phyloP scores from a whole-genome alignment of 2,113 vertebrate genomes.

The Regulus satrapa region DNA sequence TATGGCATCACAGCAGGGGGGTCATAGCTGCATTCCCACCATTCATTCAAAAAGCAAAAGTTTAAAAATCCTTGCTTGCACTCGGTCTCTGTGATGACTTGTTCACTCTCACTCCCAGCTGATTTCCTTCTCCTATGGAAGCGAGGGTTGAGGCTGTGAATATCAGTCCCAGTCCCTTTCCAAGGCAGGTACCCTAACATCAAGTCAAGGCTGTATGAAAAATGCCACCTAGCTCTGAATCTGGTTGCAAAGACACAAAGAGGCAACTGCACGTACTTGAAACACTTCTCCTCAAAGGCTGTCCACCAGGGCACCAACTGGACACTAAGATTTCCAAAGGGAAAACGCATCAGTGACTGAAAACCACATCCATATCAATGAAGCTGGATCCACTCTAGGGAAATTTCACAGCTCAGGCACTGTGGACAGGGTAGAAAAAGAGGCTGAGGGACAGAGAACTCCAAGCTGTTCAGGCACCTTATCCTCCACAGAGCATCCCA shows the following conservation, averaged over 20 bases:
- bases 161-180: background rate
- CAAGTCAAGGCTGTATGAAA: background rate
- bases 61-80: background rate
- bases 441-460: background rate
- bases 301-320: background rate
- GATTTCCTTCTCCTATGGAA: background rate
- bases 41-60: background rate
- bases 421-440: rapidly evolving
- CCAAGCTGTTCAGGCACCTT: background rate
- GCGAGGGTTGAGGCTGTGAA: background rate
- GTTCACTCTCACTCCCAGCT: background rate
- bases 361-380: background rate
- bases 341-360: rapidly evolving
- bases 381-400: background rate
- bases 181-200: background rate
- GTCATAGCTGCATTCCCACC: background rate
- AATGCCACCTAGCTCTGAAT: background rate
- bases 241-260: background rate
- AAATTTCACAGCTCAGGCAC: background rate
- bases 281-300: background rate
- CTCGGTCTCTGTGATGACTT: background rate
- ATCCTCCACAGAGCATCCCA: rapidly evolving
- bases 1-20: background rate
- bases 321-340: background rate
- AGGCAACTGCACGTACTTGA: background rate